phyloP scores from a whole-genome alignment of 1,140 invertebrate genomes.

The Megalopta genalis region DNA sequence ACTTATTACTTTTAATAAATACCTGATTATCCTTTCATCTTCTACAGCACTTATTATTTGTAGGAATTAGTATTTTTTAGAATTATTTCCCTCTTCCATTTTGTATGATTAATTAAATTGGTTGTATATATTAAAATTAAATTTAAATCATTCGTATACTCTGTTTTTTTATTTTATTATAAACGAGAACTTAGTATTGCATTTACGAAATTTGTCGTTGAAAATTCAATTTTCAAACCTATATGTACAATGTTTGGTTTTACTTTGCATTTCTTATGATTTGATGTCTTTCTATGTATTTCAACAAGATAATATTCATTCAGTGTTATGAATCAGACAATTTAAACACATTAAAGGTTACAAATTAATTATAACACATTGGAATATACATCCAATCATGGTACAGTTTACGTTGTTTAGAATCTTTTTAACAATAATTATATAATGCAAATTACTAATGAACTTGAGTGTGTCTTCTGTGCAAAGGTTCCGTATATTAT shows the following conservation, averaged over 20 bases:
- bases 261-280: background rate
- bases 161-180: background rate
- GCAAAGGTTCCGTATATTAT: conserved; percentile 38
- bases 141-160: conserved; percentile 2
- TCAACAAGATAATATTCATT: background rate
- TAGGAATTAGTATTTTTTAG: background rate
- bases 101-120: background rate
- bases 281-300: background rate
- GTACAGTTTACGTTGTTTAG: background rate
- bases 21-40: background rate
- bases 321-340: background rate
- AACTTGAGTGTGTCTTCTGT: conserved; percentile 5
- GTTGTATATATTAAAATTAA: background rate
- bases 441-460: conserved; percentile 11
- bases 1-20: conserved; percentile 1
- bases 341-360: background rate
- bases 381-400: background rate
- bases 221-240: conserved; percentile 11
- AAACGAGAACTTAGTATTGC: background rate
- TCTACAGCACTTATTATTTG: background rate
- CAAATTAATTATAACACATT: background rate
- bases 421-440: conserved; percentile 1
- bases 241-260: background rate
- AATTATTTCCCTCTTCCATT: background rate
- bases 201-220: background rate